Conservation (phyloP, 2,113 vertebrate genomes). For the Syrrhaptes paradoxus region DNA sequence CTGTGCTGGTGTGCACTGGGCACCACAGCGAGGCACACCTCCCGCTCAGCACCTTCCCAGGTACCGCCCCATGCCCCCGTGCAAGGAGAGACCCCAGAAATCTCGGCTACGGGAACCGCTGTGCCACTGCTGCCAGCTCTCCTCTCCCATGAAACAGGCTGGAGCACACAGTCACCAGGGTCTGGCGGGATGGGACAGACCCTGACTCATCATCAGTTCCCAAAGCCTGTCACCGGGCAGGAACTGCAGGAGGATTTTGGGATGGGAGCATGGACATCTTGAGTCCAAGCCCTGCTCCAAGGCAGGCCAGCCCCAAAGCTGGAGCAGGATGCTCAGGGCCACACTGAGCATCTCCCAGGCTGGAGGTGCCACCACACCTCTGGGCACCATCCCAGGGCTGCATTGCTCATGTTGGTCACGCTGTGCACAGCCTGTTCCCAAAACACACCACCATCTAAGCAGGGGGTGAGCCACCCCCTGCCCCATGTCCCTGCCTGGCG, state of each 20-base stretch:
- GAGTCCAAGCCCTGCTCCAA: background rate
- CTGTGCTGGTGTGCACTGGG: constrained; percentile 87
- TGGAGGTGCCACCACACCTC: background rate
- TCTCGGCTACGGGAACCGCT: background rate
- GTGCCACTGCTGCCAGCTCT: rapidly evolving
- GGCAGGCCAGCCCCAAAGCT: background rate
- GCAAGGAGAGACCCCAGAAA: background rate
- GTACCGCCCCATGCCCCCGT: constrained; percentile 41
- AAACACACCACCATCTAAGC: background rate
- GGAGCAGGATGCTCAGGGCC: background rate
- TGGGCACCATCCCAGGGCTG: background rate
- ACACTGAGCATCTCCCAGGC: background rate
- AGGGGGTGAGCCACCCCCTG: background rate
- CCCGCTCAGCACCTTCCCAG: constrained; percentile 82
- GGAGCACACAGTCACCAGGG: background rate
- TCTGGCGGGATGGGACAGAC: rapidly evolving
- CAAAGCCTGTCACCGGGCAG: rapidly evolving
- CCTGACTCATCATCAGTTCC: background rate
- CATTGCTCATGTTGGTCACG: background rate
- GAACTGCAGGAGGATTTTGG: background rate
- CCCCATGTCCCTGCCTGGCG: background rate
- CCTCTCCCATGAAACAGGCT: background rate
- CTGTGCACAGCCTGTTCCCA: background rate
- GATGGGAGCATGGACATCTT: background rate
- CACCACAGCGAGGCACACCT: constrained; percentile 78